Evolutionary conservation across 1,140 invertebrate genomes (phyloP), one percentile per base, ranked within the genome.

Genomic region (Pteromalus puparum): DNA sequence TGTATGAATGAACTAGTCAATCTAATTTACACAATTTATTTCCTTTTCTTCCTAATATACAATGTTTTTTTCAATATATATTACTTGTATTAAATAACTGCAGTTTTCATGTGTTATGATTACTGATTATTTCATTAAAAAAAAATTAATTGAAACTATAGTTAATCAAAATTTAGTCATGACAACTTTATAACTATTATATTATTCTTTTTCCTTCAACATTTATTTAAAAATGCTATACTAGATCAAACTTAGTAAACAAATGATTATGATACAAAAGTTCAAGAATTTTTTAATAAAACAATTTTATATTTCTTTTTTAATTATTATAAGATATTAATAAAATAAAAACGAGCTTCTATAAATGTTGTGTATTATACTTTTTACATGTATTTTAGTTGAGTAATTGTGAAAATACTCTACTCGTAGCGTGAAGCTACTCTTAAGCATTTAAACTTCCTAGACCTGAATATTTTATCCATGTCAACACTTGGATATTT

Each of bases 401-500:
- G 4, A 61, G 48, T 7, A 81, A 81, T 81, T 28, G 2, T 70
- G 2, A 82, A 46, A 46, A 79, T 9, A 79, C 9, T 61, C 46
- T 53, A 61, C 6, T 34, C 38, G 68, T 26, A 38, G 38, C 61
- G 74, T 12, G 84, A 85, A 21, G 15, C 42, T 10, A 70, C 15
- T 38, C 84, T 72, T 48, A 79, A 65, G 48, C 10, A 48, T 81
- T 81, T 85, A 5, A 89, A n/a, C 53, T 18, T 61, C 18, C 53
- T 61, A 9, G 53, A 61, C 6, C 18, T 61, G 6, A 88, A 65
- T 0, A 95, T 90, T 91, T 94, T 95, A 84, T 97, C 95, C 84
- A 98, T 92, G 92, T 98, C 94, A 21, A 97, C 95, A 91, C 95
- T 91, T 18, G 97, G 97, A 93, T 96, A 98, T 89, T 96, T 92